phyloP scores from a whole-genome alignment of 2,113 vertebrate species.

The Oophaga pumilio region DNA sequence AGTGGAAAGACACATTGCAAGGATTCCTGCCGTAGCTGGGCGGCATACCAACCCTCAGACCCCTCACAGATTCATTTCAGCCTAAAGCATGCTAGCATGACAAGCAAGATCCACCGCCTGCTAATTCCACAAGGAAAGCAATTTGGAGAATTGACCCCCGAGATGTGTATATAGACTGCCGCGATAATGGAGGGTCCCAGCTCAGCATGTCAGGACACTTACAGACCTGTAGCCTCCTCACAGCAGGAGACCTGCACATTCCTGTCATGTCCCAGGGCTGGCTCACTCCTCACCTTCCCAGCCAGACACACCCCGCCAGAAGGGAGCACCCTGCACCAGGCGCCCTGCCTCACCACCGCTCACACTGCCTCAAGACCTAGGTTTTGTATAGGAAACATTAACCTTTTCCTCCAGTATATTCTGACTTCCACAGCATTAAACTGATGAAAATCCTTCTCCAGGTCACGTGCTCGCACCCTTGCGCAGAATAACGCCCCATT shows the following conservation, averaged over 20 bases:
- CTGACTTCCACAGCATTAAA: not conserved
- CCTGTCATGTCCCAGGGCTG: conserved; percentile 6
- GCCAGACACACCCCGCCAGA: conserved; percentile 17
- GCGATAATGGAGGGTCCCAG: conserved; percentile 1
- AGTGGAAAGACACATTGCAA: not conserved
- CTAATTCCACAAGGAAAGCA: not conserved
- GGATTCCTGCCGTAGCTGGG: not conserved
- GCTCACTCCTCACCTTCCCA: conserved; percentile 41
- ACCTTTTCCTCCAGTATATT: too few species aligned
- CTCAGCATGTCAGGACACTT: conserved; percentile 32
- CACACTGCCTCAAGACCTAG: not conserved
- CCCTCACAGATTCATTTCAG: not conserved
- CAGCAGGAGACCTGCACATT: conserved; percentile 2
- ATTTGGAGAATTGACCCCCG: not conserved
- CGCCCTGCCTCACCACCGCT: not conserved
- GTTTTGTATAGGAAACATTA: not conserved
- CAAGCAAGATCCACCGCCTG: not conserved
- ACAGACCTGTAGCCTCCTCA: not conserved
- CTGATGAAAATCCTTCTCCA: not conserved
- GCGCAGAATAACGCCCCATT: too few species aligned
- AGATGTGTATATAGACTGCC: not conserved
- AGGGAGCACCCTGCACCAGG: conserved; percentile 23
- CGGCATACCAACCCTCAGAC: not conserved
- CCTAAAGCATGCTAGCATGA: not conserved
- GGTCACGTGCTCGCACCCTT: too few species aligned